phyloP scores from a whole-genome alignment of 2,888 invertebrate species.

The Lasioglossum zephyrum region DNA sequence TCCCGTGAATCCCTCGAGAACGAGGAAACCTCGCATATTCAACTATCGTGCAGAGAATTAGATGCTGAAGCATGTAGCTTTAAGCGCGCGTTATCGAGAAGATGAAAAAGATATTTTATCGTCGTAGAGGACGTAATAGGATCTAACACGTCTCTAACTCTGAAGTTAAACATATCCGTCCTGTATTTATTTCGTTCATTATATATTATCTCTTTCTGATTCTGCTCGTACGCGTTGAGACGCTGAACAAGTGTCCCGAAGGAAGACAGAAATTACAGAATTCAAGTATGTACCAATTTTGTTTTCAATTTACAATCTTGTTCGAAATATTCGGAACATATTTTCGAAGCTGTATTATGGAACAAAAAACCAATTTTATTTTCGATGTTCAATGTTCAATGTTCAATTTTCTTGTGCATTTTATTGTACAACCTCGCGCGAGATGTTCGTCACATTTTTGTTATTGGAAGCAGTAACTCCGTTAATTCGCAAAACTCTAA shows the following conservation, averaged over 20 bases:
- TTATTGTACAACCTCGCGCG: too few species aligned
- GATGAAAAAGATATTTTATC: conserved; percentile 44
- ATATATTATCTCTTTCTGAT: conserved; percentile 53
- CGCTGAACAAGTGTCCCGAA: background rate
- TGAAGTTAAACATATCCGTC: conserved; percentile 77
- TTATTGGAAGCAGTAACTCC: too few species aligned
- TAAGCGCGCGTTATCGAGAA: conserved; percentile 27
- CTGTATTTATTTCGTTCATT: conserved; percentile 65
- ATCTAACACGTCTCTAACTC: conserved; percentile 68
- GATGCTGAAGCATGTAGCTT: conserved; percentile 17
- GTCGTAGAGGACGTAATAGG: conserved; percentile 54
- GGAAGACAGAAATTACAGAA: too few species aligned
- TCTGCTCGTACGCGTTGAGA: conserved; percentile 27
- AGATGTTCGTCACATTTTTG: too few species aligned
- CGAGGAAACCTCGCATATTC: conserved; percentile 11
- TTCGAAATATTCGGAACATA: too few species aligned
- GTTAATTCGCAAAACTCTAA: too few species aligned
- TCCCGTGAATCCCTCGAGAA: conserved; percentile 26
- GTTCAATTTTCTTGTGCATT: too few species aligned
- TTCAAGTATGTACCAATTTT: too few species aligned
- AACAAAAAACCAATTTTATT: too few species aligned
- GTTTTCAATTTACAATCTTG: too few species aligned
- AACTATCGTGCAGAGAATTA: conserved; percentile 4
- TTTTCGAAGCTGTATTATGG: too few species aligned
- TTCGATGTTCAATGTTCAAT: too few species aligned